A percentile compares a stretch with the other conserved stretches of the same genome.
Conservation (phyloP, 2,797 vertebrate species). For the Microhierax caerulescens region DNA sequence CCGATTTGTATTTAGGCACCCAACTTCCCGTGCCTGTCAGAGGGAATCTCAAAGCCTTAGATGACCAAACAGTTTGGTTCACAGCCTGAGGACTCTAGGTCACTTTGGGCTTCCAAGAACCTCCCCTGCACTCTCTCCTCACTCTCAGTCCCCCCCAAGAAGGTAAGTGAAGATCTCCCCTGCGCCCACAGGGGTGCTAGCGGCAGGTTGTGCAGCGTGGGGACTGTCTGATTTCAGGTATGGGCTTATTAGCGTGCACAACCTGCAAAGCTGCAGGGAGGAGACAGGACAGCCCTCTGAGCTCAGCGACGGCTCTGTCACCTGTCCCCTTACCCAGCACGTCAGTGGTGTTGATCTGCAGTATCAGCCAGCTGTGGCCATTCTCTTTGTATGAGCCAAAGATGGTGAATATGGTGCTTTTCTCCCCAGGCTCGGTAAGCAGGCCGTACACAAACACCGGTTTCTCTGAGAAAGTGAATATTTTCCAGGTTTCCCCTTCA, state of each 20-base stretch:
- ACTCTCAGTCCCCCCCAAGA: background rate
- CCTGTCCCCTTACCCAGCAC: slow-evolving; percentile 83
- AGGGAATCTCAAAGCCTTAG: background rate
- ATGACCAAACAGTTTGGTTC: background rate
- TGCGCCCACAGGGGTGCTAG: background rate
- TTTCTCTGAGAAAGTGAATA: slow-evolving; percentile 85
- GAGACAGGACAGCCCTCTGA: background rate
- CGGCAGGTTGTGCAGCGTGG: fast-evolving
- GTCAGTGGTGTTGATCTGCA: slow-evolving; percentile 93
- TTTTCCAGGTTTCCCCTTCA: slow-evolving; percentile 94
- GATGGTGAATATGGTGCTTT: slow-evolving; percentile 96
- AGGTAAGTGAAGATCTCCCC: no score
- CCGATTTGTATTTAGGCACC: fast-evolving
- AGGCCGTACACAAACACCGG: slow-evolving; percentile 93
- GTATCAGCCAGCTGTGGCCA: slow-evolving; percentile 95
- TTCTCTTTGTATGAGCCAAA: slow-evolving; percentile 94
- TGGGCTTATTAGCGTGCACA: fast-evolving
- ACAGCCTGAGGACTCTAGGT: background rate
- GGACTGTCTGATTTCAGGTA: background rate
- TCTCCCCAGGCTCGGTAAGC: slow-evolving; percentile 94
- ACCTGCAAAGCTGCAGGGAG: fast-evolving
- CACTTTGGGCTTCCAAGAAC: background rate
- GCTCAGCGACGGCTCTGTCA: background rate
- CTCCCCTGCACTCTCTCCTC: background rate
- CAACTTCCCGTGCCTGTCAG: fast-evolving